Base-by-base conservation (phyloP, 2,113 vertebrate genomes). In the Esox niger region DNA sequence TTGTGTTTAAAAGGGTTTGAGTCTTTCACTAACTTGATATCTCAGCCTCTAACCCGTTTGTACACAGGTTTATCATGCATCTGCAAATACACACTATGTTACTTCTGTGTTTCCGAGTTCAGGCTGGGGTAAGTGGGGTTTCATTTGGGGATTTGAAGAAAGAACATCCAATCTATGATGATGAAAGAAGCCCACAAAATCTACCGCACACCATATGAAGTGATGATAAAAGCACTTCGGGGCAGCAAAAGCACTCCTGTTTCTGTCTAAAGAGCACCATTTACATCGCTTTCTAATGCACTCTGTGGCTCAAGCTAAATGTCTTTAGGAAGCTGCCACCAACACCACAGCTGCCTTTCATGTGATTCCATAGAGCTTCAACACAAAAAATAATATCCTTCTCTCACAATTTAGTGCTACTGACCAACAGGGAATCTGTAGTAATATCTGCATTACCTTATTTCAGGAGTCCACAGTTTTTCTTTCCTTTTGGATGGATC, bases 201-300 rank as follows among this genome's bases (percentile, higher is more conserved):
- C 80, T 64, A 71, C 58, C 29, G 79, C 78, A 27, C 21, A 31
- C 49, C 64, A 66, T 21, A 32, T 32, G n/a, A 66, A 54, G 49
- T 21, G 64, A 66, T 67, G 67, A 57, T 81, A 81, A 86, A 86
- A 87, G 80, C 78, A 77, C 79, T 74, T 58, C 62, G 64, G 76
- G 79, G 77, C 75, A 73, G 60, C 54, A 23, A 5, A 25, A 56
- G 78, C 66, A 74, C 86, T 84, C 76, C 68, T 69, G 33, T 78
- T 74, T 46, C 60, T 60, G 66, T 59, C 63, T 61, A 46, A 26
- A 74, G 69, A 78, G 76, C 57, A 49, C 79, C 72, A 80, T 81
- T 84, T 85, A 77, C 80, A 80, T 70, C 74, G 29, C 75, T 76
- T 72, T 76, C 80, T 80, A 84, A 87, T 77, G 82, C 61, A 85